Base-by-base conservation (phyloP, 2,797 vertebrate species). In the Aplochiton taeniatus region DNA sequence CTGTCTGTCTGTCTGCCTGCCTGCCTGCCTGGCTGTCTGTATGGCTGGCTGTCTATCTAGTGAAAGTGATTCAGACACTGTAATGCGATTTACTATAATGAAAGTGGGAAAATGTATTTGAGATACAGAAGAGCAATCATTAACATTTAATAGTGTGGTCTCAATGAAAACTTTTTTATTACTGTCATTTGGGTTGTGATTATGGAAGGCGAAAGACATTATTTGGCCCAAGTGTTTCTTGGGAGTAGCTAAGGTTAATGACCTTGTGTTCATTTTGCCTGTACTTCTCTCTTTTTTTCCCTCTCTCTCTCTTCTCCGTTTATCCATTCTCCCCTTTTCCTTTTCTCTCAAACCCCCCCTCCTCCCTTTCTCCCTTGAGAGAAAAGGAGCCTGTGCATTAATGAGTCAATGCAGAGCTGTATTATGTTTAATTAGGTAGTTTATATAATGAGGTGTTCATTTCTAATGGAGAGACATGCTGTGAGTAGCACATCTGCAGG, bases 341-440 rank as follows among this genome's bases (percentile, higher is more conserved):
- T 20, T 51, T 19, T 42, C 51, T 64, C 58, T 68, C 68, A 49
- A 79, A 63, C 17, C 59, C 17, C 18, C 48, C 82, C 52, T 69
- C 63, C 54, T 45, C 31, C 50, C 43, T 31, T 31, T 47, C 44
- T 79, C 84, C 78, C 82, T 84, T 86, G 70, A 79, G 92, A 94
- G 91, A 93, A 93, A 90, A 93, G 93, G 93, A 93, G 93, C 92
- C 85, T 80, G 79, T 92, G 92, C 93, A 95, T 96, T 96, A 98
- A 95, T 96, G 96, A 98, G 94, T 96, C 95, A 94, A 93, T 93
- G 88, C 78, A 83, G 85, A 86, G 94, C 94, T 94, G 94, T 96
- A 96, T 98, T 97, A 95, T 97, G 96, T 97, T 97, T 98, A 98
- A 98, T 98, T 98, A 97, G 94, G 94, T 96, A 93, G 94, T 97